Conservation (phyloP, 2,113 vertebrate genomes). For the Mobula birostris region DNA sequence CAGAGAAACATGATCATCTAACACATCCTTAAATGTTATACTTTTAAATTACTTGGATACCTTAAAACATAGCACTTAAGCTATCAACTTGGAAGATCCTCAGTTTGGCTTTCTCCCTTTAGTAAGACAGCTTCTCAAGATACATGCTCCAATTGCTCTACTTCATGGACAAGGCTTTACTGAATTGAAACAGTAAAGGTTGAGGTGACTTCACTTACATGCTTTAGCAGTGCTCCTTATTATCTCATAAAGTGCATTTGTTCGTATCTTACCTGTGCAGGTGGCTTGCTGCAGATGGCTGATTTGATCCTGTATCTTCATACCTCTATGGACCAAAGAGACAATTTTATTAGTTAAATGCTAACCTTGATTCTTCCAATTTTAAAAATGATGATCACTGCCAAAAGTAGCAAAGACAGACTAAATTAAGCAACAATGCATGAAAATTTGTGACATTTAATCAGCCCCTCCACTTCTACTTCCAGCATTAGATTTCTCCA, state of each 20-base stretch:
- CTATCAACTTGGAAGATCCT: neutral
- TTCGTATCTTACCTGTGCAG: constrained; percentile 67
- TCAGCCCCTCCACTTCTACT: neutral
- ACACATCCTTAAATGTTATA: no score
- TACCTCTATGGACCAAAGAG: constrained; percentile 65
- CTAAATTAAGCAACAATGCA: neutral
- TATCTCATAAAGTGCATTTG: no score
- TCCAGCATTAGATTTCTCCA: neutral
- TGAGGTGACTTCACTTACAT: neutral
- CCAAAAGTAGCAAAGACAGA: neutral
- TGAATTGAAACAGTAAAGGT: neutral
- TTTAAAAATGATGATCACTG: neutral
- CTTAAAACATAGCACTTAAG: no score
- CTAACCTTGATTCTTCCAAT: neutral
- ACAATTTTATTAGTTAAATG: neutral
- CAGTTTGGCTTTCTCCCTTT: neutral
- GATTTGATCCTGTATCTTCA: constrained; percentile 71
- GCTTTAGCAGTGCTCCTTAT: neutral
- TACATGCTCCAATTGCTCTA: neutral
- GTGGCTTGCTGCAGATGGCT: constrained; percentile 64
- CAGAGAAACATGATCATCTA: neutral
- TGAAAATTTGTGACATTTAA: neutral
- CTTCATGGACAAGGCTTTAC: neutral
- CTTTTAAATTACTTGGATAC: no score
- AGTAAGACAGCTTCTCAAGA: neutral